Percentiles rank a stretch among this genome's conserved stretches.
phyloP scores from a whole-genome alignment of 2,113 vertebrate genomes.

The Pseudorhombus dupliciocellatus region DNA sequence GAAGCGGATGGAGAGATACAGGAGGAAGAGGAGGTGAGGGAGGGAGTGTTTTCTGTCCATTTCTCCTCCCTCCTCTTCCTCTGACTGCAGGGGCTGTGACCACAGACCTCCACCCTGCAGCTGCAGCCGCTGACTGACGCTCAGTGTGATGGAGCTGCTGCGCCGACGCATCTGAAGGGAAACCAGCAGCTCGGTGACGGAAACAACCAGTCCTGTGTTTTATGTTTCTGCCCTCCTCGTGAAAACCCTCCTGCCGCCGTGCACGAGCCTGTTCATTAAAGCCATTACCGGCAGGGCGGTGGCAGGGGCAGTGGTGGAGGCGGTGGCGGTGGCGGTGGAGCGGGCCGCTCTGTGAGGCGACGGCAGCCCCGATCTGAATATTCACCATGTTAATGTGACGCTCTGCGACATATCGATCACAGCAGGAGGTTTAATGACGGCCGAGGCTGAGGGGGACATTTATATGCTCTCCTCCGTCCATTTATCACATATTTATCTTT shows the following conservation, averaged over 20 bases:
- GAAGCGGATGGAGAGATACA: too few species aligned
- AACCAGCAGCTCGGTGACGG: conserved; percentile 52
- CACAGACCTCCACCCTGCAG: too few species aligned
- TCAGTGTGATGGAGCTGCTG: conserved; percentile 33
- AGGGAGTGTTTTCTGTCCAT: too few species aligned
- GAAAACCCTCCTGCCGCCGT: conserved; percentile 29
- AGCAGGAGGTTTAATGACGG: conserved; percentile 55
- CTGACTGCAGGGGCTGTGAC: conserved; percentile 45
- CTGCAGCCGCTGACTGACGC: conserved; percentile 35
- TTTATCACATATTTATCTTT: too few species aligned
- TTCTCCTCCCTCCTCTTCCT: background rate
- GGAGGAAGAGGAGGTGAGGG: too few species aligned
- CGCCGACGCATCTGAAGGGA: conserved; percentile 24
- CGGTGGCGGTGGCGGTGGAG: too few species aligned
- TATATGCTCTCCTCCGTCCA: conserved; percentile 50
- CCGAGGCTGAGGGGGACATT: background rate
- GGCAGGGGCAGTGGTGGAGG: too few species aligned
- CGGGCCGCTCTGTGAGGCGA: background rate
- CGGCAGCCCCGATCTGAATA: conserved; percentile 31
- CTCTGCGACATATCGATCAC: conserved; percentile 49
- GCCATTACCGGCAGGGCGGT: conserved; percentile 42
- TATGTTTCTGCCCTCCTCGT: conserved; percentile 54
- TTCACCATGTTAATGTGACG: conserved; percentile 45
- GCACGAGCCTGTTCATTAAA: conserved; percentile 58
- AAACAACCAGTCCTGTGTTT: conserved; percentile 51